Percentiles rank a stretch among this genome's conserved stretches.
Evolutionary conservation across 2,113 vertebrate genomes (phyloP).

Genomic region (Speoplatyrhinus poulsoni): DNA sequence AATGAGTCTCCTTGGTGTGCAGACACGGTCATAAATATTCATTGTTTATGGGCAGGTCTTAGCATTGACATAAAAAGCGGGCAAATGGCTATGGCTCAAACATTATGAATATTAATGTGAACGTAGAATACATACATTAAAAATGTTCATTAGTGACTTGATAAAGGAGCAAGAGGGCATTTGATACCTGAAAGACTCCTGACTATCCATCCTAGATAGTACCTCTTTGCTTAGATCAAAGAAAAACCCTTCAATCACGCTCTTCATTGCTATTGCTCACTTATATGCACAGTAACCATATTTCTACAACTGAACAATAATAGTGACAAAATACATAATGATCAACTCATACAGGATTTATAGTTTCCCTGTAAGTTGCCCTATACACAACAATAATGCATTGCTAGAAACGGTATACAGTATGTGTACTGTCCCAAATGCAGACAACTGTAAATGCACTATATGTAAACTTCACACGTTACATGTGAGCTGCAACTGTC

Average conservation of each 20-base stretch:
- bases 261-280: constrained; percentile 39
- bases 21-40: constrained; percentile 73
- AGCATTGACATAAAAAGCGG: constrained; percentile 60
- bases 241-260: constrained; percentile 36
- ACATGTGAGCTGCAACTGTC: no score
- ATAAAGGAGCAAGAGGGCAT: constrained; percentile 41
- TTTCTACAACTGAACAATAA: constrained; percentile 29
- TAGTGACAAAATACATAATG: constrained; percentile 40
- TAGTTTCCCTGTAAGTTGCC: no score
- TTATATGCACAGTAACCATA: constrained; percentile 22
- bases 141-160: constrained; percentile 48
- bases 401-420: not conserved
- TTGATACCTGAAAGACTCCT: constrained; percentile 44
- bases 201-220: constrained; percentile 47
- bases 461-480: not conserved
- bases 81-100: constrained; percentile 54
- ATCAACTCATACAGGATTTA: no score
- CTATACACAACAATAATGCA: not conserved
- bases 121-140: constrained; percentile 59
- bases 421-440: constrained; percentile 35
- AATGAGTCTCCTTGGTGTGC: constrained; percentile 66
- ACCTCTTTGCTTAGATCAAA: constrained; percentile 33
- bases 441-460: constrained; percentile 35
- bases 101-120: constrained; percentile 65
- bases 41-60: constrained; percentile 68